Evolutionary conservation across 2,888 invertebrate genomes (phyloP), one percentile per base, ranked within the genome.

Genomic region (Lithophane leautieri): DNA sequence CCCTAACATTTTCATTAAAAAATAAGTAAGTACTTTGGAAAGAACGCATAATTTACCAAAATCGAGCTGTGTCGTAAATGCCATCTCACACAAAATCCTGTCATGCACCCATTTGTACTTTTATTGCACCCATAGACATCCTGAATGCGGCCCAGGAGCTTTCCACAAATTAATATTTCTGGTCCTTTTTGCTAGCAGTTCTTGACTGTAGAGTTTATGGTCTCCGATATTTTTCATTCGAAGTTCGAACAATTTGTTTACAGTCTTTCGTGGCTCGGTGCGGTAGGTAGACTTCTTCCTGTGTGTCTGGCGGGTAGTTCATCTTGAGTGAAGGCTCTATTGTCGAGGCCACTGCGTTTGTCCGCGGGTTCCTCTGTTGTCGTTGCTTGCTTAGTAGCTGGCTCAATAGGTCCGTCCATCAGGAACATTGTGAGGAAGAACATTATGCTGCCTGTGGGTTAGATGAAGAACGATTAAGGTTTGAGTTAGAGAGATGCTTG

Each of bases 371-470:
- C 82, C 16, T 81, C 86, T 40, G 74, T 54, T 3, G 65, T 34
- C 1, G 50, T 22, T 22, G 71, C 60, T 34, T 72, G 22, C 60
- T 90, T 90, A 4, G 4, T 34, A 34, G 34, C 34, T 34, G 4
- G 34, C 70, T 92, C 93, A 9, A 91, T 91, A n/a, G 93, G 95
- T 0, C 98, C 98, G 63, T 98, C 98, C 97, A 98, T 98, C 80
- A 98, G 94, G 95, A 98, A 98, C 95, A 98, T 98, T 0, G 98
- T 98, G 16, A 98, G 93, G 89, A 98, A 97, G 96, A 98, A 98
- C 92, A 98, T 96, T 74, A 98, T 97, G 70, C 98, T 98, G 94
- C 98, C 98, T 98, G 93, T 76, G 77, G 62, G 42, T 14, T 44
- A 25, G 67, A 84, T 34, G 28, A 28, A 47, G 14, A 47, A 66